phyloP scores from a whole-genome alignment of 2,888 invertebrate genomes.

The Yponomeuta sedellus region DNA sequence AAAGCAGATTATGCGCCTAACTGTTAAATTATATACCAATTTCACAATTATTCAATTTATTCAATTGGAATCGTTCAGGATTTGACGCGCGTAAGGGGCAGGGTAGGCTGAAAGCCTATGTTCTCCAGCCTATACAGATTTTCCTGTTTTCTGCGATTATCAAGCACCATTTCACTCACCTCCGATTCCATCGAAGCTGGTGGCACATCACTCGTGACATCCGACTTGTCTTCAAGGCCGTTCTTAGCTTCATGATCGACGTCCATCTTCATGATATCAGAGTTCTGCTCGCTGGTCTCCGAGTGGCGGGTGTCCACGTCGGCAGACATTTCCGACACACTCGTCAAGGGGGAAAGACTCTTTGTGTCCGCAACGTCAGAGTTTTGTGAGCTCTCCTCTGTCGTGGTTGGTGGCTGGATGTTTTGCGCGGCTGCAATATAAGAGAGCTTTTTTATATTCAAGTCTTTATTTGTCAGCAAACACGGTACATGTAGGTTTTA shows the following conservation, averaged over 20 bases:
- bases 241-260: constrained; percentile 4
- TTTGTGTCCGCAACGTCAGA: constrained; percentile 57
- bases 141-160: too few relatives aligned
- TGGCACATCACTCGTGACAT: not conserved
- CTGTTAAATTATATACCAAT: too few relatives aligned
- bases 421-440: not conserved
- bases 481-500: too few relatives aligned
- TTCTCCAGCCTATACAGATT: too few relatives aligned
- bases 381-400: constrained; percentile 60
- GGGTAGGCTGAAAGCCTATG: too few relatives aligned
- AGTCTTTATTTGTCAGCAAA: too few relatives aligned
- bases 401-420: constrained; percentile 44
- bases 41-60: too few relatives aligned
- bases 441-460: too few relatives aligned
- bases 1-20: too few relatives aligned
- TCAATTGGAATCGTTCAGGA: too few relatives aligned
- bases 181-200: not conserved
- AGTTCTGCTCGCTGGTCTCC: constrained; percentile 3
- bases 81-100: too few relatives aligned
- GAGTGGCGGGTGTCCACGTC: constrained; percentile 34
- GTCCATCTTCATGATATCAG: constrained; percentile 13
- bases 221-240: not conserved
- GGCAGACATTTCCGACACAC: constrained; percentile 48
- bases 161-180: not conserved
- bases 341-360: constrained; percentile 54